Conservation (phyloP, 2,113 vertebrate genomes). For the Eurypyga helias region DNA sequence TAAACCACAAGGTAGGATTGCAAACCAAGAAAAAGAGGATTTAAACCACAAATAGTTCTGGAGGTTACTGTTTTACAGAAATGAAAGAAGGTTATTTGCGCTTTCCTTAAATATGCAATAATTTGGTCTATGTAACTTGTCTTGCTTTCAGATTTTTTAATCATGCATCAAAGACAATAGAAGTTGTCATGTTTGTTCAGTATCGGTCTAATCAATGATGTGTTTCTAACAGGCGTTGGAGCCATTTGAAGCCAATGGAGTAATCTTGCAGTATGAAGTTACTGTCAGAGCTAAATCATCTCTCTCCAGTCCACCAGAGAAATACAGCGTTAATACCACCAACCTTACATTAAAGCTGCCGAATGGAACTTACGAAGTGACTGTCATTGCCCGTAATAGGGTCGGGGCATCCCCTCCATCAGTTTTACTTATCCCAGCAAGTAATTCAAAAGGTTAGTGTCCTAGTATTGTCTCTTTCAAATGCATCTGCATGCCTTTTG, state of each 20-base stretch:
- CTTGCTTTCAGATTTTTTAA: not conserved
- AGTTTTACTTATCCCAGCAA: conserved; percentile 71
- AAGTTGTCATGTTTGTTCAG: not conserved
- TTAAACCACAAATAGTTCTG: not conserved
- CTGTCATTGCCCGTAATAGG: conserved; percentile 79
- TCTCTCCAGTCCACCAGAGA: not conserved
- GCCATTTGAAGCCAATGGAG: conserved; percentile 80
- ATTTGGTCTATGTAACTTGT: not conserved
- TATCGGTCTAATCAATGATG: not conserved
- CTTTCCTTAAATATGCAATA: not conserved
- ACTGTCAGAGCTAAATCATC: conserved; percentile 47
- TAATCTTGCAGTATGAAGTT: conserved; percentile 81
- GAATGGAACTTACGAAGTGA: conserved; percentile 44
- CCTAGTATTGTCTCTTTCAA: not conserved
- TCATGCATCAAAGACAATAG: not conserved
- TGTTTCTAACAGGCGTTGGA: conserved; percentile 70
- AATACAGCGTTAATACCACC: conserved; percentile 57
- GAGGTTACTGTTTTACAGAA: not conserved
- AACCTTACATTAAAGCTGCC: conserved; percentile 60
- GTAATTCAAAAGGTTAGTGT: conserved; percentile 72
- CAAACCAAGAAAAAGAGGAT: not conserved
- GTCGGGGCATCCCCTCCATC: conserved; percentile 78
- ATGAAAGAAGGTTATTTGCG: fast-evolving
- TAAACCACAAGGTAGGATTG: not conserved
- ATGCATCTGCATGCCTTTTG: not conserved